Conservation (phyloP, 2,113 vertebrate genomes). For the Ursus arctos region DNA sequence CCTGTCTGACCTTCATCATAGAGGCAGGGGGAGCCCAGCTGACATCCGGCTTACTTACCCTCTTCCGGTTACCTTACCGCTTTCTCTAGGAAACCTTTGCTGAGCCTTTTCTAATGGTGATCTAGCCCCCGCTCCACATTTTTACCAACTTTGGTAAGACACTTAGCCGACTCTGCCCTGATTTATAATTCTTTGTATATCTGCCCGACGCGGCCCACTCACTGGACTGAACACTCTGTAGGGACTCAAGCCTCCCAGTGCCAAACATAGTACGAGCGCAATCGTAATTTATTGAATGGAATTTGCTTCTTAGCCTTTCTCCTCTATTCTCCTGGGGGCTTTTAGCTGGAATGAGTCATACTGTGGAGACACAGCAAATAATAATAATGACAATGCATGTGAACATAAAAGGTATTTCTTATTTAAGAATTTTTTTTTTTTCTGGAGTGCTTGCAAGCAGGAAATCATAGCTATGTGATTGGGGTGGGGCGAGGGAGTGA, state of each 20-base stretch:
- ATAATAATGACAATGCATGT: constrained; percentile 64
- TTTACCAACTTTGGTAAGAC: not conserved
- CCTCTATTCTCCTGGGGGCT: constrained; percentile 32
- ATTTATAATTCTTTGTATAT: not conserved
- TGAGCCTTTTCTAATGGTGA: not conserved
- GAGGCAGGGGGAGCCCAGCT: not conserved
- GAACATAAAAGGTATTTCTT: constrained; percentile 33
- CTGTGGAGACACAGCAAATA: constrained; percentile 64
- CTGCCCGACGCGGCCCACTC: not conserved
- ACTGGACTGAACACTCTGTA: not conserved
- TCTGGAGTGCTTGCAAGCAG: constrained; percentile 71
- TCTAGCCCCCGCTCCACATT: not conserved
- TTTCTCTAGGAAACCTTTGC: not conserved
- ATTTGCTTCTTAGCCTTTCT: constrained; percentile 36
- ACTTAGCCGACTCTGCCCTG: not conserved
- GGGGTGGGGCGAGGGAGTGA: constrained; percentile 10
- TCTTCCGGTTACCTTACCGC: not conserved
- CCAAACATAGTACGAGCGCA: constrained; percentile 30
- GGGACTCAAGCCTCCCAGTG: not conserved
- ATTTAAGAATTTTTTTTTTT: not conserved
- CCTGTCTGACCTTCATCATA: not conserved
- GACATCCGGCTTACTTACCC: not conserved
- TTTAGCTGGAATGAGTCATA: constrained; percentile 63
- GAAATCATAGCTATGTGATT: constrained; percentile 64
- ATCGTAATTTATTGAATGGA: constrained; percentile 61